Evolutionary conservation across 2,797 vertebrate genomes (phyloP).

Genomic region (Alauda arvensis): DNA sequence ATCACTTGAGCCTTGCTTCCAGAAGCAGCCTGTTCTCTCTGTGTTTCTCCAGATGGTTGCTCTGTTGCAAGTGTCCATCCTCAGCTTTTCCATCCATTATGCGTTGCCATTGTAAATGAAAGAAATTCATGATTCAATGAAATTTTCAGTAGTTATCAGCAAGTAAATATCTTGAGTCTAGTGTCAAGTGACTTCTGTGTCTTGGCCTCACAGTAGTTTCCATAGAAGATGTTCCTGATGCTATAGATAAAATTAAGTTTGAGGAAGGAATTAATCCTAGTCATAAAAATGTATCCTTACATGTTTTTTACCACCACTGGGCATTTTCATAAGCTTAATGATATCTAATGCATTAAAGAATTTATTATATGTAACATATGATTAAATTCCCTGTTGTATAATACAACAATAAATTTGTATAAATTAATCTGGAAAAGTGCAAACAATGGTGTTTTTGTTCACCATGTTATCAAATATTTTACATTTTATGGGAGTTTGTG

Average conservation of each 20-base stretch:
- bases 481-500: neutral
- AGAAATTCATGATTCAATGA: accelerated
- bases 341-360: neutral
- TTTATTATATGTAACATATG: neutral
- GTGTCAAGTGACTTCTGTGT: neutral
- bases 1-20: neutral
- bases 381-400: neutral
- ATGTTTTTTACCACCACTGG: neutral
- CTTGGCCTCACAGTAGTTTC: neutral
- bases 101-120: neutral
- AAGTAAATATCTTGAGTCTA: neutral
- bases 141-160: neutral
- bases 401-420: neutral
- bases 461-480: neutral
- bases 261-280: neutral
- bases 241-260: neutral
- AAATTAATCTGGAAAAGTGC: neutral
- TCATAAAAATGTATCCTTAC: neutral
- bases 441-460: conserved; percentile 1
- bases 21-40: neutral
- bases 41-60: neutral
- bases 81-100: neutral
- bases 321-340: neutral
- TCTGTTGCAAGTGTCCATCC: neutral
- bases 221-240: neutral